Evolutionary conservation across 2,888 invertebrate genomes (phyloP), one percentile per base, ranked within the genome.

Genomic region (Rhagophthalmus giganteus): DNA sequence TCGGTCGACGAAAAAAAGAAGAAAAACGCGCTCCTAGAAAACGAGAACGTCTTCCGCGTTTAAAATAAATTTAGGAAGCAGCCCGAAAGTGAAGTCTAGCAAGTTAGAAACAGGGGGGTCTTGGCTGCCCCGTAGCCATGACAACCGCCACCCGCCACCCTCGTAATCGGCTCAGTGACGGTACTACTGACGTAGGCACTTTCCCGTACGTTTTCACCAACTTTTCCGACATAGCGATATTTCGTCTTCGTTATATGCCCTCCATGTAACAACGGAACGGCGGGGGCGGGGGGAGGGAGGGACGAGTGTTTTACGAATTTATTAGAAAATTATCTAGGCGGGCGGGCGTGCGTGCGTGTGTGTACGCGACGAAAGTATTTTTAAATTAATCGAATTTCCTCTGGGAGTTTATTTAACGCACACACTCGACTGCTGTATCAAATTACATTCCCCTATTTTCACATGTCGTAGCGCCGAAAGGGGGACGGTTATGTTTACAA

Each of bases 401-500:
- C 7, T 20, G 4, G 20, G 20, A 34, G 31, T 39, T 55, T 58
- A 45, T 38, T 25, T 45, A 35, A 45, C 39, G 49, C 48, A 48
- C 32, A 35, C 53, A 52, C 49, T 48, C 51, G 28, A 49, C 48
- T 44, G 51, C 45, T 48, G 57, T 60, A 59, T 63, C 61, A 47
- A 49, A 59, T 63, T 60, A 61, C 63, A 55, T 44, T 50, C 54
- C 52, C 54, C 46, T 46, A 47, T 53, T 37, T 31, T 45, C 41
- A 42, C 53, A 37, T 35, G 42, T n/a, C n/a, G n/a, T 44, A 13
- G 9, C 13, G 12, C 7, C 24, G 26, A n/a, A 38, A 37, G 35
- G n/a, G 54, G 45, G 49, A 54, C 40, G 47, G 48, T 60, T 65
- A 66, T 72, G 68, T 72, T 72, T 71, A 71, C 70, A 69, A 64